These are phyloP conservation scores for Pelvicachromis taeniatus DNA, from an alignment of 2,113 vertebrate species.

Conservation along the genomic window DNA sequence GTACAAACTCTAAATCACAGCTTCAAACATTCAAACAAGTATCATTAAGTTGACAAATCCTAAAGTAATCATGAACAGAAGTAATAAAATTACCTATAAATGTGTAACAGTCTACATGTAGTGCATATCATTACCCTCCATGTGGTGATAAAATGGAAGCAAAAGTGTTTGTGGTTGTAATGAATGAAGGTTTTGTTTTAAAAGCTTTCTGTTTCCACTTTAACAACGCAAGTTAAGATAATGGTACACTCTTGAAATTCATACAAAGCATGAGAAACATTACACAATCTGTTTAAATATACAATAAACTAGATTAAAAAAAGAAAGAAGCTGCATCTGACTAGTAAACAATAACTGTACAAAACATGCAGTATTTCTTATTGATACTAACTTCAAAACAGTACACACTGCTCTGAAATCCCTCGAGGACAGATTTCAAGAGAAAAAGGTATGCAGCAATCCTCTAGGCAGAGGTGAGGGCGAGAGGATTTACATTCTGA, in stretches of 20 bases:
- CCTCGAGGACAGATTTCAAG: constrained; percentile 14
- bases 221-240: background rate
- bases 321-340: constrained; percentile 9
- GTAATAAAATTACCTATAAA: constrained; percentile 6
- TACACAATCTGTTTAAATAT: background rate
- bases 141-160: background rate
- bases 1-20: constrained; percentile 9
- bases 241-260: background rate
- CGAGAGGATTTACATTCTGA: constrained; percentile 49
- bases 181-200: background rate
- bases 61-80: background rate
- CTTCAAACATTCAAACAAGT: constrained; percentile 9
- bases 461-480: constrained; percentile 57
- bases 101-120: constrained; percentile 62
- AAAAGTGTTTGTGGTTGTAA: background rate
- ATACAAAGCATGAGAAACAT: background rate
- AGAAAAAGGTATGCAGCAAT: constrained; percentile 40
- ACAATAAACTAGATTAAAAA: constrained; percentile 20
- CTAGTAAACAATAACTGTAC: constrained; percentile 45
- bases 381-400: constrained; percentile 35
- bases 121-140: constrained; percentile 37
- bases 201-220: background rate
- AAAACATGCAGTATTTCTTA: constrained; percentile 57
- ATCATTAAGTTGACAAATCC: background rate
- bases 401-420: background rate